phyloP scores from a whole-genome alignment of 1,140 invertebrate genomes.

The Chelonus insularis region DNA sequence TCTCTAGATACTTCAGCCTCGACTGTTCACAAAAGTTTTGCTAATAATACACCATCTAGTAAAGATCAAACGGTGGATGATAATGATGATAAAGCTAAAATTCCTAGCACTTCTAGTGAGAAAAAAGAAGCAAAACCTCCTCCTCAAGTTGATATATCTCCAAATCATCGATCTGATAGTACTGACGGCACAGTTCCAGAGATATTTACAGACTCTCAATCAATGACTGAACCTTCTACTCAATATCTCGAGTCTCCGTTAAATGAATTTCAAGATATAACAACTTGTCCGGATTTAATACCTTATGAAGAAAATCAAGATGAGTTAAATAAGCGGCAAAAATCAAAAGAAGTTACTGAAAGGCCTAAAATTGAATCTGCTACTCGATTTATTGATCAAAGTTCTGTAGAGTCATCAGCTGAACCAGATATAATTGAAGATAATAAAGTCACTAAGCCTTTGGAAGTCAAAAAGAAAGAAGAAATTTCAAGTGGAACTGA shows the following conservation, averaged over 20 bases:
- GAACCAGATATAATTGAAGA: constrained; percentile 41
- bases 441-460: constrained; percentile 28
- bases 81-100: constrained; percentile 65
- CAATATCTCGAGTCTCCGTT: constrained; percentile 54
- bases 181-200: constrained; percentile 51
- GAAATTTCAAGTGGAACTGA: constrained; percentile 28
- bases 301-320: constrained; percentile 45
- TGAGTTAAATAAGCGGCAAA: constrained; percentile 8
- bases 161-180: constrained; percentile 51
- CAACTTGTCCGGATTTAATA: constrained; percentile 46
- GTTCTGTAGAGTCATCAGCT: constrained; percentile 43
- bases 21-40: constrained; percentile 73
- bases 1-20: constrained; percentile 82
- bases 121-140: constrained; percentile 34
- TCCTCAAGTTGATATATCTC: constrained; percentile 35
- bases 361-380: constrained; percentile 40
- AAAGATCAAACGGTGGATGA: constrained; percentile 83
- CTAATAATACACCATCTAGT: constrained; percentile 83
- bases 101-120: background rate
- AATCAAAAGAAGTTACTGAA: constrained; percentile 22
- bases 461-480: constrained; percentile 16
- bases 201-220: constrained; percentile 50
- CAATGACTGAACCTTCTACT: constrained; percentile 53
- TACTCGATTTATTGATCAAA: constrained; percentile 53
- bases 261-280: constrained; percentile 52